Percentiles rank a stretch among this genome's conserved stretches.
Evolutionary conservation across 2,888 invertebrate species (phyloP).

Genomic region (Chloroclystis v-ata): DNA sequence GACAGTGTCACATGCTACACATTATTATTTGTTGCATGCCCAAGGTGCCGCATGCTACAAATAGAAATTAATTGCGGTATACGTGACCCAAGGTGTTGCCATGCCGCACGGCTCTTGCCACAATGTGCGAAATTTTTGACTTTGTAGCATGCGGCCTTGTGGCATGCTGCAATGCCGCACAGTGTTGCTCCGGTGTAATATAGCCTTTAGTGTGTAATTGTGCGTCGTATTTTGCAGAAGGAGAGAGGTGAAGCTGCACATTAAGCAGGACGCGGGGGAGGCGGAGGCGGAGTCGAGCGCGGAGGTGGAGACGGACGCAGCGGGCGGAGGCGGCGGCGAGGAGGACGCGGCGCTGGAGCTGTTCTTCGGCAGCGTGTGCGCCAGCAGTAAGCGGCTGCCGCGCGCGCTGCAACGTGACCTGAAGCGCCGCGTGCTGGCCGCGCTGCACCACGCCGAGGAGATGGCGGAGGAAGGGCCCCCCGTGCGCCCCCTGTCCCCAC

Average conservation of each 20-base stretch:
- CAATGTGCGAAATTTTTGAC: no score
- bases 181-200: no score
- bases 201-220: no score
- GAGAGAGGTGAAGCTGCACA: constrained; percentile 34
- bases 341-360: constrained; percentile 57
- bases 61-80: no score
- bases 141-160: no score
- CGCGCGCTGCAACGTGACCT: constrained; percentile 46
- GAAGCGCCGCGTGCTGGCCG: constrained; percentile 59
- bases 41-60: no score
- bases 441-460: constrained; percentile 57
- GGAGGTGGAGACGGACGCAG: background rate
- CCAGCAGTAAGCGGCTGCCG: constrained; percentile 59
- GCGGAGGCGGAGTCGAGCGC: constrained; percentile 25
- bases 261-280: constrained; percentile 51
- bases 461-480: constrained; percentile 26
- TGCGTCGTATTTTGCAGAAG: constrained; percentile 36
- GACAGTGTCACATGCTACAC: no score
- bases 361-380: constrained; percentile 71
- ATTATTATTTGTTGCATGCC: no score
- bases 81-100: no score
- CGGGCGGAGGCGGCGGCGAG: constrained; percentile 37
- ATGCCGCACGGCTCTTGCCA: no score
- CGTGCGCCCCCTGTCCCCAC: background rate
- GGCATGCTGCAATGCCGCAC: no score